Percentiles rank a stretch among this genome's conserved stretches.
Evolutionary conservation across 1,140 invertebrate species (phyloP).

Genomic region (Aphaenogaster ashmeadi): DNA sequence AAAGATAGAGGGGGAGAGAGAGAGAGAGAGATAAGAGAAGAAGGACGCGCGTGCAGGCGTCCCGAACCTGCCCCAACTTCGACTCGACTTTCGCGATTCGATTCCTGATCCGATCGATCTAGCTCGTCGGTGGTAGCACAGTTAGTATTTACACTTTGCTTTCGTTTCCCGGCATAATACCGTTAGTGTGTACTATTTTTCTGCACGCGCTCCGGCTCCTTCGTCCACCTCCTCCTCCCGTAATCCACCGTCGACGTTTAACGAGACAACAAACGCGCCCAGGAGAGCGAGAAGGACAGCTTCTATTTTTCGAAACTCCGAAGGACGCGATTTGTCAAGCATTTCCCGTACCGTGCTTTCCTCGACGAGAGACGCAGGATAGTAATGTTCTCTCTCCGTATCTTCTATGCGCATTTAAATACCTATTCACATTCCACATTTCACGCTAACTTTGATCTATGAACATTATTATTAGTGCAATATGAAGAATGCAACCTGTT

Average conservation of each 20-base stretch:
- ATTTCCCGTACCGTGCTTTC: not conserved
- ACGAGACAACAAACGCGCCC: constrained; percentile 40
- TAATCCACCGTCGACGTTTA: constrained; percentile 13
- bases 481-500: constrained; percentile 21
- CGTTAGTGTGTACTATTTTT: constrained; percentile 41
- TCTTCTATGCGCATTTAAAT: not conserved
- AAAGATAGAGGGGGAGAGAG: constrained; percentile 27
- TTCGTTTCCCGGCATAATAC: constrained; percentile 34
- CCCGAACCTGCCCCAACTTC: constrained; percentile 86
- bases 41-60: constrained; percentile 70
- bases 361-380: not conserved
- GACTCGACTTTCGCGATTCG: constrained; percentile 83
- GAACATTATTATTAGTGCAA: constrained; percentile 8
- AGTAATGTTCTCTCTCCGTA: not conserved
- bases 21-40: constrained; percentile 47
- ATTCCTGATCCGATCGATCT: constrained; percentile 84
- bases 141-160: constrained; percentile 67
- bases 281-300: not conserved
- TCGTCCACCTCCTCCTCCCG: not conserved
- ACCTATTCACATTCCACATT: not conserved
- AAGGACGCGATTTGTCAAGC: constrained; percentile 9
- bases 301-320: constrained; percentile 6
- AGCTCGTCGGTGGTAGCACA: constrained; percentile 45
- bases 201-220: not conserved
- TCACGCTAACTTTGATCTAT: not conserved